Conservation (phyloP, 2,113 vertebrate genomes). For the Chrysochloris asiatica region DNA sequence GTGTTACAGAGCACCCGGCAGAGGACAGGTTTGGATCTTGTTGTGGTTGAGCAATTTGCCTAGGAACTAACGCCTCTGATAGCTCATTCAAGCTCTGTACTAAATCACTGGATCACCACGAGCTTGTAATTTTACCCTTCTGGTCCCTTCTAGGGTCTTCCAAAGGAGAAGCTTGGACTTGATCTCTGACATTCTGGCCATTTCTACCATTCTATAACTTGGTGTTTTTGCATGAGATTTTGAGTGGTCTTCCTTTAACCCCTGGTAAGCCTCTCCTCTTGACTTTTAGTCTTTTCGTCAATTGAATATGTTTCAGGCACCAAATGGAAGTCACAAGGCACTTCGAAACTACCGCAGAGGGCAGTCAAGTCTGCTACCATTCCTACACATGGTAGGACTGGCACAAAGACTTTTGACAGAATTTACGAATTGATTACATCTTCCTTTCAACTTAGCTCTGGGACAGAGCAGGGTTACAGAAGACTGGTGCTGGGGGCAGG, state of each 20-base stretch:
- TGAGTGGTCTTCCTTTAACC: neutral
- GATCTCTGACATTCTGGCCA: neutral
- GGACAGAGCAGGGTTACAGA: neutral
- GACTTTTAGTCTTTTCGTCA: neutral
- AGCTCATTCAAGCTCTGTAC: neutral
- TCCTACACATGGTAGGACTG: neutral
- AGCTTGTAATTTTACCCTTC: constrained; percentile 22
- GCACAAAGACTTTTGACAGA: neutral
- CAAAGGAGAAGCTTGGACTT: neutral
- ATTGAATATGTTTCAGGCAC: constrained; percentile 31
- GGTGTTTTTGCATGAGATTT: constrained; percentile 1
- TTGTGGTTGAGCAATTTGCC: neutral
- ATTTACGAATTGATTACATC: neutral
- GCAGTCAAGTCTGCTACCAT: neutral
- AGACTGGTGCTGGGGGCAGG: neutral
- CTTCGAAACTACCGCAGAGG: neutral
- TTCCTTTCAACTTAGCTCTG: neutral
- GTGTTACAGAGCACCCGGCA: neutral
- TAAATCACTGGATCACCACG: neutral
- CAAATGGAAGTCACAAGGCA: neutral
- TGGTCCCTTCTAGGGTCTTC: neutral
- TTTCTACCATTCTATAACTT: constrained; percentile 16
- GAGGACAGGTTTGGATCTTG: too few species aligned
- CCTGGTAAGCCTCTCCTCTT: neutral
- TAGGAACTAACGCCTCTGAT: neutral